A percentile compares a stretch with the other conserved stretches of the same genome.
Conservation (phyloP, 2,888 invertebrate genomes). For the Perdita meconis region DNA sequence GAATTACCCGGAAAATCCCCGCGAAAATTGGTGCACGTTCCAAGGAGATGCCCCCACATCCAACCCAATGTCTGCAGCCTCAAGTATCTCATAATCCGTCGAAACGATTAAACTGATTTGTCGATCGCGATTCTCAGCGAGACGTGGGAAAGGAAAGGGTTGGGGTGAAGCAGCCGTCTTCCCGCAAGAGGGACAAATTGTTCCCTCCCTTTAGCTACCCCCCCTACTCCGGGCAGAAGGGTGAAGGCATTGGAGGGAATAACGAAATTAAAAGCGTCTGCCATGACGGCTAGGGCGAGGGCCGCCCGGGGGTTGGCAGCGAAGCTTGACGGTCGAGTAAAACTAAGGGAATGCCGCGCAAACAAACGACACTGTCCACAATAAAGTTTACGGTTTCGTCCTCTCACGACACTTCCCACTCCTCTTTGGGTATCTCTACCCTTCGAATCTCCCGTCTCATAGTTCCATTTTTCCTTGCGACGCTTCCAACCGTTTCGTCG, state of each 20-base stretch:
- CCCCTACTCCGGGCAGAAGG: constrained; percentile 22
- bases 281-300: constrained; percentile 61
- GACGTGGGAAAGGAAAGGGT: constrained; percentile 33
- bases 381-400: constrained; percentile 79
- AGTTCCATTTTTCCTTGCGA: constrained; percentile 52
- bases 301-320: constrained; percentile 47
- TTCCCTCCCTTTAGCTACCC: background rate
- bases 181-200: constrained; percentile 48
- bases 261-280: constrained; percentile 79
- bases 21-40: too few relatives aligned
- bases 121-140: constrained; percentile 54
- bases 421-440: constrained; percentile 12
- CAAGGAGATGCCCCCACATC: too few relatives aligned
- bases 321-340: constrained; percentile 68
- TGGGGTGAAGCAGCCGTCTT: constrained; percentile 15
- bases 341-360: constrained; percentile 82
- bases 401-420: constrained; percentile 48
- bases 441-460: constrained; percentile 39
- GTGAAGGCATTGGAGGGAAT: constrained; percentile 55
- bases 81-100: constrained; percentile 29
- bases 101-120: constrained; percentile 49
- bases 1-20: too few relatives aligned
- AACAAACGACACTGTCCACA: constrained; percentile 78
- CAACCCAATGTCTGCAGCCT: background rate
- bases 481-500: constrained; percentile 8